Conservation (phyloP, 2,797 vertebrate species). For the Periophthalmus magnuspinnatus region DNA sequence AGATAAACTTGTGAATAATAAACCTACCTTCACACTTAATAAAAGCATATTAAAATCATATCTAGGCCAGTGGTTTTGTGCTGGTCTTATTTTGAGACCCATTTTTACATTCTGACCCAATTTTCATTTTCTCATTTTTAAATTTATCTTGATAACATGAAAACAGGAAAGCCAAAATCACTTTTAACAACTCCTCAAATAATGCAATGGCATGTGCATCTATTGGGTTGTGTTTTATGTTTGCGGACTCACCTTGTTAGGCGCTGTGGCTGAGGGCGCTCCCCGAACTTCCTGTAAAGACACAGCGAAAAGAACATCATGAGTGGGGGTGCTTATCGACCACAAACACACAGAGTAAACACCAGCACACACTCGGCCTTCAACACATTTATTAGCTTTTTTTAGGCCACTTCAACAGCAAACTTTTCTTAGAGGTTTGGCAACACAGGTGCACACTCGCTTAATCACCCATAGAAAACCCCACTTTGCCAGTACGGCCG, state of each 20-base stretch:
- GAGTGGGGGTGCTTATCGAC: slow-evolving; percentile 52
- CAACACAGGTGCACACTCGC: slow-evolving; percentile 19
- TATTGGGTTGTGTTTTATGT: background rate
- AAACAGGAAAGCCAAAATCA: background rate
- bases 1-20: no score
- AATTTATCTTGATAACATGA: background rate
- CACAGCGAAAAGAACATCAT: slow-evolving; percentile 57
- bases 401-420: slow-evolving; percentile 34
- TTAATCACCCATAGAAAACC: background rate
- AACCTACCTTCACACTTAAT: background rate
- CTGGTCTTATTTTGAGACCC: background rate
- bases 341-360: slow-evolving; percentile 56
- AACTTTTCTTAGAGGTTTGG: slow-evolving; percentile 12
- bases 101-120: slow-evolving; percentile 3
- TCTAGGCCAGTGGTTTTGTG: background rate
- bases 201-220: background rate
- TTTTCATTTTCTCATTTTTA: background rate
- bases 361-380: slow-evolving; percentile 29
- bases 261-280: slow-evolving; percentile 97
- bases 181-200: slow-evolving; percentile 1
- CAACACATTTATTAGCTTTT: slow-evolving; percentile 14
- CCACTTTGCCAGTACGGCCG: no score
- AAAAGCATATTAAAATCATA: background rate
- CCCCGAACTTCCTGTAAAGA: slow-evolving; percentile 95
- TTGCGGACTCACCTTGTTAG: slow-evolving; percentile 88